Conservation (phyloP, 1,140 invertebrate species). For the Drosophila carrolli region DNA sequence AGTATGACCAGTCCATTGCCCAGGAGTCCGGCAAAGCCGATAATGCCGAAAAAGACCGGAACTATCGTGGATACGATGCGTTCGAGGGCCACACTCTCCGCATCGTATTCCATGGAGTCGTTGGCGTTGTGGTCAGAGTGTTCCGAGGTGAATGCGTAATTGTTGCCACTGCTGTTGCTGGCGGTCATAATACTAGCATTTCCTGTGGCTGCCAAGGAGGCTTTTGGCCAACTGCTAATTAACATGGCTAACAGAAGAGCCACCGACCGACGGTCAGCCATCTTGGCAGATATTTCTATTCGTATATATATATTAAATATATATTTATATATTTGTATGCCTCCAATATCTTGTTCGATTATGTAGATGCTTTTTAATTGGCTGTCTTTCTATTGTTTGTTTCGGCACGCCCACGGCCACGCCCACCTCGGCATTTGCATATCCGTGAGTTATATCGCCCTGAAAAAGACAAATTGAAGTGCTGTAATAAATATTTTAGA, state of each 20-base stretch:
- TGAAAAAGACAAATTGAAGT: constrained; percentile 51
- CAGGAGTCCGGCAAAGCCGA: constrained; percentile 92
- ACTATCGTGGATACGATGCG: constrained; percentile 41
- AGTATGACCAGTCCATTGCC: constrained; percentile 95
- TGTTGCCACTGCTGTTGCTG: constrained; percentile 19
- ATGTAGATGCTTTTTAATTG: constrained; percentile 16
- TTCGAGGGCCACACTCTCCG: constrained; percentile 34
- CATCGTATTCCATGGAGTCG: constrained; percentile 39
- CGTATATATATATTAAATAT: background rate
- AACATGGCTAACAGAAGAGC: constrained; percentile 24
- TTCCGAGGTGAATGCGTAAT: constrained; percentile 9
- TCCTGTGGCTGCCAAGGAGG: constrained; percentile 20
- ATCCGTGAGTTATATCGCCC: constrained; percentile 23
- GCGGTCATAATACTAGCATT: background rate
- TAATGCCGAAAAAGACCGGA: constrained; percentile 38
- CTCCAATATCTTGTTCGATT: background rate
- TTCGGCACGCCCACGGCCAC: constrained; percentile 16
- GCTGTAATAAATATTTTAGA: constrained; percentile 50
- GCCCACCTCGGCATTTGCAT: constrained; percentile 38
- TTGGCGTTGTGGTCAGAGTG: constrained; percentile 24
- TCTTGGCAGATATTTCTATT: constrained; percentile 29
- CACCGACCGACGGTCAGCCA: constrained; percentile 80
- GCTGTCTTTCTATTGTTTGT: constrained; percentile 2
- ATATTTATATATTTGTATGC: background rate
- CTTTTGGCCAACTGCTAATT: constrained; percentile 32